Evolutionary conservation across 2,113 vertebrate genomes (phyloP), one percentile per base, ranked within the genome.

Genomic region (Eulemur rufifrons): DNA sequence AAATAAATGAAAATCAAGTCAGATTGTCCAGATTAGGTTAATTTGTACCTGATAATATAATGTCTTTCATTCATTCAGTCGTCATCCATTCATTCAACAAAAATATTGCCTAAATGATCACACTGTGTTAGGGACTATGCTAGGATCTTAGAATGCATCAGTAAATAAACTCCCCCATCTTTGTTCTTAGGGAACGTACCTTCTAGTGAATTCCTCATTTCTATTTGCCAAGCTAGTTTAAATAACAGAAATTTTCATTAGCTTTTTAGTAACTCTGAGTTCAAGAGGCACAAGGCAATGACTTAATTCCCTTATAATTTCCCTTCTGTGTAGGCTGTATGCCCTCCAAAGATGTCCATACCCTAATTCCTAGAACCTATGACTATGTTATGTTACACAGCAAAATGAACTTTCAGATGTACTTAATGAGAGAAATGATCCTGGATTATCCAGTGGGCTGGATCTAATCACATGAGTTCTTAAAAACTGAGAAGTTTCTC

Each of bases 171-270:
- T 89, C 14, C 15, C 68, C 45, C 27, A 1, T 29, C 21, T 76
- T 52, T 78, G 32, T 91, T 66, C 25, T 83, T 89, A 20, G 17
- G n/a, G n/a, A 77, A 92, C 25, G 86, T 89, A 37, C 32, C 68
- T 45, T 85, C 42, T 61, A 92, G 8, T 92, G 47, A 94, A 89
- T 69, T 71, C 61, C 12, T 95, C 88, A 85, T n/a, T 80, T 89
- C 27, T 88, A 29, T 68, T 68, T 23, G 25, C 34, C 61, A 50
- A 66, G 17, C 23, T 23, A 69, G 23, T 69, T 54, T 86, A 85
- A 90, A 69, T 81, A 76, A 86, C 45, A 83, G 25, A 61, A 90
- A 61, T 20, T 86, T 96, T 45, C 50, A 84, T 66, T 78, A 77
- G 39, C 13, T 87, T 90, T 86, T 73, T 13, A 20, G 34, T 89